Evolutionary conservation across 2,113 vertebrate species (phyloP), one percentile per base, ranked within the genome.

Genomic region (Sinocyclocheilus grahami): DNA sequence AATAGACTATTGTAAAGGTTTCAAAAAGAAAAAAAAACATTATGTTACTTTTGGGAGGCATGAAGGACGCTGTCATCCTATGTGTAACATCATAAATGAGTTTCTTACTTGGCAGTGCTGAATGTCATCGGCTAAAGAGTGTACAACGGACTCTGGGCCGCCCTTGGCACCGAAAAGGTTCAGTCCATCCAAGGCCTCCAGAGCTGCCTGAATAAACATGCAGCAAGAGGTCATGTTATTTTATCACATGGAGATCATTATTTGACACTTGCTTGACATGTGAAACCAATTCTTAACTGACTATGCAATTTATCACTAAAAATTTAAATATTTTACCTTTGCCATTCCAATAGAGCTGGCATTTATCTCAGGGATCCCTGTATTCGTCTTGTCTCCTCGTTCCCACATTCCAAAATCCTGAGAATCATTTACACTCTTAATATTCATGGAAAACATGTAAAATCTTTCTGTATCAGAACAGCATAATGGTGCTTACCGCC

Each of bases 351-450:
- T 95, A 0, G 98, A 99, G 93, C 98, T 99, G 78, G 95, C 97
- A 55, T 99, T 99, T 80, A 99, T 87, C 90, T 99, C 98, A 0
- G 97, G 96, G 90, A 99, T 99, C n/a, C 98, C 98, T 90, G 97
- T 97, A 92, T 99, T 99, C 1, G 98, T 99, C 95, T 99, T 99
- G 93, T 99, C 97, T 80, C 98, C 98, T 48, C 97, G 95, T 89
- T 99, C 98, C 97, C 97, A 99, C 95, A 99, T 99, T 79, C 98
- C 98, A 0, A 97, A 99, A 92, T 99, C 97, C 98, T 99, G 74
- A 14, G 85, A 62, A 71, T 11, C 37, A 85, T 85, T 13, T 37
- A 46, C 13, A 78, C 37, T 60, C 37, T 27, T 30, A 37, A 27
- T 13, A 42, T 46, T n/a, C 27, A 60, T 24, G 16, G 8, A 27